phyloP scores from a whole-genome alignment of 2,888 invertebrate species.

The Rhingia rostrata region DNA sequence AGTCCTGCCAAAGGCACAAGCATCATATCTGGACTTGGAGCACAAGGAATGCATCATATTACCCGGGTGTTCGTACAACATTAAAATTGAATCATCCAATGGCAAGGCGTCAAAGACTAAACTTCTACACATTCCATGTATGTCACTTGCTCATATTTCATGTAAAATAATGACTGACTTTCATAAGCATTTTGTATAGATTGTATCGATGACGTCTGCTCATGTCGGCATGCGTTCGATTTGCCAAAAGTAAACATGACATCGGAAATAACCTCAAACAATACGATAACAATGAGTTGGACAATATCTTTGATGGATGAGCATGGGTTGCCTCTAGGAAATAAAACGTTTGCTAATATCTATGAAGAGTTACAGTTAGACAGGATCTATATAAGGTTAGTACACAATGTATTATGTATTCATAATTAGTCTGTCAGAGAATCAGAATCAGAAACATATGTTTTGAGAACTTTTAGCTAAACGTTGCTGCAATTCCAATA shows the following conservation, averaged over 20 bases:
- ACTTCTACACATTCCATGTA: conserved; percentile 78
- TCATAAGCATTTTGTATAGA: conserved; percentile 72
- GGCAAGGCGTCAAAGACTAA: conserved; percentile 75
- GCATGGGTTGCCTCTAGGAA: conserved; percentile 28
- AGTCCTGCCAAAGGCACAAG: conserved; percentile 77
- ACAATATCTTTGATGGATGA: conserved; percentile 37
- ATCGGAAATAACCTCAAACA: conserved; percentile 76
- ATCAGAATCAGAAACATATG: background rate
- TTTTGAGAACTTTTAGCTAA: no score
- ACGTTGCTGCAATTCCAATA: no score
- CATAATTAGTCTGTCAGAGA: background rate
- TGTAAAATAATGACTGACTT: background rate
- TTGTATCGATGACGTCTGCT: conserved; percentile 79
- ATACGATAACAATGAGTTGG: conserved; percentile 78
- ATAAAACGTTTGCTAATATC: conserved; percentile 74
- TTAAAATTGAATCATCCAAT: conserved; percentile 79
- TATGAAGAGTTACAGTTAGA: conserved; percentile 71
- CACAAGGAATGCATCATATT: conserved; percentile 79
- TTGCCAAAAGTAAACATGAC: conserved; percentile 77
- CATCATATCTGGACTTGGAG: conserved; percentile 78
- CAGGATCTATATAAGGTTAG: conserved; percentile 75
- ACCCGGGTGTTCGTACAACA: conserved; percentile 80
- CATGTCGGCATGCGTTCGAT: conserved; percentile 76
- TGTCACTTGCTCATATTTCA: conserved; percentile 1
- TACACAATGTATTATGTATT: conserved; percentile 5